A percentile compares a stretch with the other conserved stretches of the same genome.
phyloP scores from a whole-genome alignment of 2,888 invertebrate species.

The Deladenus siricidicola region DNA sequence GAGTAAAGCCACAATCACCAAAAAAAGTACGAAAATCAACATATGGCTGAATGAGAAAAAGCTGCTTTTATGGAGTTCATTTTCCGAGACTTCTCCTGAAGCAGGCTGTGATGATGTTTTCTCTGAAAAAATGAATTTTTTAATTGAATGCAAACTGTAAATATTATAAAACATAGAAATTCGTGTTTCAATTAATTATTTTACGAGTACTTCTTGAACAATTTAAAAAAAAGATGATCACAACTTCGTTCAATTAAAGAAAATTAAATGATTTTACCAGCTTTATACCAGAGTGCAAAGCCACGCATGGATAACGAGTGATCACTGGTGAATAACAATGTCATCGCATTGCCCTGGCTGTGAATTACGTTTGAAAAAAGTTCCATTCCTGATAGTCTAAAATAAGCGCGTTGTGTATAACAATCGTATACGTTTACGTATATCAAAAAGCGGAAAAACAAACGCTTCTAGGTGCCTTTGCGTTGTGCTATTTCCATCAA shows the following conservation, averaged over 20 bases:
- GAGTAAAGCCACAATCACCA: background rate
- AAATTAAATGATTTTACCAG: conserved; percentile 14
- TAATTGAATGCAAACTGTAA: too few relatives aligned
- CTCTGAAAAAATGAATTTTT: too few relatives aligned
- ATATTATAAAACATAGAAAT: background rate
- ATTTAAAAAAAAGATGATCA: too few relatives aligned
- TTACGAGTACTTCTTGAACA: background rate
- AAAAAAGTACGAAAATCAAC: background rate
- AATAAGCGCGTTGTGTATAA: too few relatives aligned
- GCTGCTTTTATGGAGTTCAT: too few relatives aligned
- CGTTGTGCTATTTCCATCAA: conserved; percentile 23
- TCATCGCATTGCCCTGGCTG: conserved; percentile 8
- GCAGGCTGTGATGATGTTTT: too few relatives aligned
- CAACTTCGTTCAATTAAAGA: too few relatives aligned
- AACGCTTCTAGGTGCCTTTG: conserved; percentile 20
- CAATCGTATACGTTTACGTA: too few relatives aligned
- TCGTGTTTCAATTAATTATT: background rate
- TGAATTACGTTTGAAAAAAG: conserved; percentile 6
- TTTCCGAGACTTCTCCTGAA: too few relatives aligned
- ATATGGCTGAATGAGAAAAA: background rate
- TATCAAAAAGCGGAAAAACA: background rate
- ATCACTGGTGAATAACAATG: conserved; percentile 23
- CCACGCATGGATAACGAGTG: conserved; percentile 17
- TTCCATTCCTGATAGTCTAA: conserved; percentile 24
- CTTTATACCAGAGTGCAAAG: conserved; percentile 16